Conservation (phyloP, 2,888 invertebrate species). For the Leuctra nigra region DNA sequence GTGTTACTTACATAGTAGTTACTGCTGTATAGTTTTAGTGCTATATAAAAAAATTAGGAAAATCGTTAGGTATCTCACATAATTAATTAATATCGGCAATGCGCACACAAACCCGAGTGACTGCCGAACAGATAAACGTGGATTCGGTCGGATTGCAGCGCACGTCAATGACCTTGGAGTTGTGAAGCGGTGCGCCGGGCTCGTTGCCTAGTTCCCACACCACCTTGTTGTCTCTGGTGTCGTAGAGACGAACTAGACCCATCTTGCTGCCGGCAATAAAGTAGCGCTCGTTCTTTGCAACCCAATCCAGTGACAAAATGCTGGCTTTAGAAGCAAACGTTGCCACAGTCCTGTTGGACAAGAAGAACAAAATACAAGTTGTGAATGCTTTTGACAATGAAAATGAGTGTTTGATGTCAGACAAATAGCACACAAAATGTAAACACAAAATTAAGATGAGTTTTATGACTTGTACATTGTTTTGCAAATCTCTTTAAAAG, state of each 20-base stretch:
- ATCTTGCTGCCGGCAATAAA: conserved; percentile 50
- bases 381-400: too few relatives aligned
- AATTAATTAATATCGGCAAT: too few relatives aligned
- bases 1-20: too few relatives aligned
- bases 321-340: conserved; percentile 47
- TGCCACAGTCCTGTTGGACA: conserved; percentile 46
- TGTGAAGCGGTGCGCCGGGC: conserved; percentile 29
- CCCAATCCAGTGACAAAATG: conserved; percentile 53
- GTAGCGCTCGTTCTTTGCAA: conserved; percentile 50
- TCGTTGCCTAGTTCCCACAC: conserved; percentile 48
- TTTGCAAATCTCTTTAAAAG: too few relatives aligned
- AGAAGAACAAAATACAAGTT: too few relatives aligned
- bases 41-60: too few relatives aligned
- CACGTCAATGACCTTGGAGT: conserved; percentile 41
- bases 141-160: conserved; percentile 47
- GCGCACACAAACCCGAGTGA: conserved; percentile 28
- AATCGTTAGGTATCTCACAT: too few relatives aligned
- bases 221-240: conserved; percentile 50
- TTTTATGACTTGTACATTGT: too few relatives aligned
- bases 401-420: too few relatives aligned
- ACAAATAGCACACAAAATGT: too few relatives aligned
- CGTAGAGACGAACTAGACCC: conserved; percentile 49
- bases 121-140: conserved; percentile 41
- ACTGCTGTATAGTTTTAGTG: too few relatives aligned
- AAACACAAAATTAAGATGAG: too few relatives aligned